phyloP scores from a whole-genome alignment of 2,888 invertebrate species.

The Beris morrisii region DNA sequence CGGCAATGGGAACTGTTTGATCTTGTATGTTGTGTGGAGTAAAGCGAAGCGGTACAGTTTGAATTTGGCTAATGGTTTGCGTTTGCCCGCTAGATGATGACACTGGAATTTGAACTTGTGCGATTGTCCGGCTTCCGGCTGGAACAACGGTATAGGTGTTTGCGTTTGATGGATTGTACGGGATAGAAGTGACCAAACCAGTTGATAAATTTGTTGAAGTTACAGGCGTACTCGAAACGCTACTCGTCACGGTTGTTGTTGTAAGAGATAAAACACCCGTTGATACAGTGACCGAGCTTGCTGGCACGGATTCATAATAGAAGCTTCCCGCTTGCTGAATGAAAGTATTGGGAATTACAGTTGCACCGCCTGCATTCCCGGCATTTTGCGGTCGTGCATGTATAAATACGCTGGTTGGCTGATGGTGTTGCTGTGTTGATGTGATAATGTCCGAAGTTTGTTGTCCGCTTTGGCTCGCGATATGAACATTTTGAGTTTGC shows the following conservation, averaged over 20 bases:
- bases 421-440: slow-evolving; percentile 35
- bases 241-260: slow-evolving; percentile 52
- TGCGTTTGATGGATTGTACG: slow-evolving; percentile 46
- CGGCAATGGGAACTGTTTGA: slow-evolving; percentile 7
- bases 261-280: slow-evolving; percentile 54
- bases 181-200: slow-evolving; percentile 48
- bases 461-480: slow-evolving; percentile 31
- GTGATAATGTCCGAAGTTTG: slow-evolving; percentile 40
- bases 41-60: slow-evolving; percentile 42
- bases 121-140: slow-evolving; percentile 45
- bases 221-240: slow-evolving; percentile 45
- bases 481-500: slow-evolving; percentile 31
- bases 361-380: slow-evolving; percentile 39
- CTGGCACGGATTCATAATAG: slow-evolving; percentile 55
- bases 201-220: slow-evolving; percentile 41
- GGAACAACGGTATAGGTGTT: slow-evolving; percentile 55
- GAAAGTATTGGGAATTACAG: slow-evolving; percentile 45
- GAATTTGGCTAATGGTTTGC: slow-evolving; percentile 44
- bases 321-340: slow-evolving; percentile 52
- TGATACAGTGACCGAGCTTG: slow-evolving; percentile 49
- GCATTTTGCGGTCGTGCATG: slow-evolving; percentile 46
- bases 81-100: slow-evolving; percentile 38
- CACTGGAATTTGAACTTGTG: slow-evolving; percentile 49
- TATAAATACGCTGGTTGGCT: slow-evolving; percentile 46
- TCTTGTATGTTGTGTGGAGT: neutral